Evolutionary conservation across 2,797 vertebrate species (phyloP).

Genomic region (Paguma larvata): DNA sequence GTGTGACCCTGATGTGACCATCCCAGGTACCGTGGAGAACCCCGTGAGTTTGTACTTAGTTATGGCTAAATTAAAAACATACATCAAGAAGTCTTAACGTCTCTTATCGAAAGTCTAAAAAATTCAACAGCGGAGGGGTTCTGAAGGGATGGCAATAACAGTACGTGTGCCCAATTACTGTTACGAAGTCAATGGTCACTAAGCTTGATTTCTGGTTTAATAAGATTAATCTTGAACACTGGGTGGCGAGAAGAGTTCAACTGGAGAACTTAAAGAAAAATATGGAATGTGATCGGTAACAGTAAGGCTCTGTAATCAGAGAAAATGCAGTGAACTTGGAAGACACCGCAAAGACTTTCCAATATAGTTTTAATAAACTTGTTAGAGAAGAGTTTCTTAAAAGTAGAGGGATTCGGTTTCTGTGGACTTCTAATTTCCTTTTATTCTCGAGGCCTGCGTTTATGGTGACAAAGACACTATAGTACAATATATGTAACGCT

Average conservation of each 20-base stretch:
- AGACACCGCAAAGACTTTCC: background rate
- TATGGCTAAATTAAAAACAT: background rate
- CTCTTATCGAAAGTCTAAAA: background rate
- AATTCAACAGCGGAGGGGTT: background rate
- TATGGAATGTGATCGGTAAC: background rate
- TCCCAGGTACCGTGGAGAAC: background rate
- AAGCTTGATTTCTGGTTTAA: background rate
- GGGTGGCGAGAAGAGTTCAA: background rate
- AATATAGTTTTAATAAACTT: background rate
- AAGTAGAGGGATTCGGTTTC: conserved; percentile 63
- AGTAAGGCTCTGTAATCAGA: background rate
- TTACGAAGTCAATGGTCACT: background rate
- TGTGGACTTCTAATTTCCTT: conserved; percentile 40
- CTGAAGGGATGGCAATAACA: background rate
- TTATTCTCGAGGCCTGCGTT: conserved; percentile 12
- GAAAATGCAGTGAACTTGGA: background rate
- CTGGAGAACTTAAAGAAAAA: background rate
- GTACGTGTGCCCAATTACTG: background rate
- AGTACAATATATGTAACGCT: background rate
- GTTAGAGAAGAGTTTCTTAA: conserved; percentile 42
- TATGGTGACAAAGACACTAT: conserved; percentile 33
- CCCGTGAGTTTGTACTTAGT: background rate
- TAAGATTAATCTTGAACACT: background rate
- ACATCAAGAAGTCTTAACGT: background rate
- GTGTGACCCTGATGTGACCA: background rate